Conservation (phyloP, 2,113 vertebrate species). For the Sinocyclocheilus anophthalmus region DNA sequence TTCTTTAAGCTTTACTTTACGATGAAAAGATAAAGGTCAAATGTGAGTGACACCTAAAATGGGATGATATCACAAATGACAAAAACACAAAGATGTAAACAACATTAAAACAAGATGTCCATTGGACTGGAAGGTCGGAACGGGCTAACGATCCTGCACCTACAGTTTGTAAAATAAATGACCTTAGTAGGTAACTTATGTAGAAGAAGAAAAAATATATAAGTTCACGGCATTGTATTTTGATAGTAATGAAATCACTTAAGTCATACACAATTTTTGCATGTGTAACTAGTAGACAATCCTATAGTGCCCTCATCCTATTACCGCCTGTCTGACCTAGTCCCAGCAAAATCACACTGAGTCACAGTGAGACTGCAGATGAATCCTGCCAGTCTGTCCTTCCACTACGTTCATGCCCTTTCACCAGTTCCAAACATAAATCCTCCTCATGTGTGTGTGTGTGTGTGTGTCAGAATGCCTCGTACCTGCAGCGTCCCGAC, state of each 20-base stretch:
- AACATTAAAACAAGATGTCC: not conserved
- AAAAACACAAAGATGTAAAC: not conserved
- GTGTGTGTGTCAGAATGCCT: constrained; percentile 79
- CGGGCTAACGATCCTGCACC: not conserved
- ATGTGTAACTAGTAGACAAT: not conserved
- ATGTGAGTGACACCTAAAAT: not conserved
- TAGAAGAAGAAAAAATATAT: not conserved
- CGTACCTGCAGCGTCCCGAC: constrained; percentile 76
- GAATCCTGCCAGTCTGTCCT: too few species aligned
- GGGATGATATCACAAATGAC: not conserved
- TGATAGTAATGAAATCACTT: not conserved
- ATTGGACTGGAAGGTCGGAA: too few species aligned
- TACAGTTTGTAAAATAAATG: not conserved
- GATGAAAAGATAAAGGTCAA: not conserved
- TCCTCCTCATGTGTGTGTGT: not conserved
- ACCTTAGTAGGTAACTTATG: not conserved
- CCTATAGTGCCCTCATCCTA: too few species aligned
- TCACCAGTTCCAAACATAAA: too few species aligned
- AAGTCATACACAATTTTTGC: not conserved
- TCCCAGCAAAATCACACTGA: too few species aligned
- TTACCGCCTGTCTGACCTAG: too few species aligned
- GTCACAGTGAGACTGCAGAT: too few species aligned
- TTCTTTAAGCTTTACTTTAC: not conserved
- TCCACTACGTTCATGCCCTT: not conserved
- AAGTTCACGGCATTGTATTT: not conserved